Conservation (phyloP, 2,888 invertebrate species). For the Leptopilina myrica region DNA sequence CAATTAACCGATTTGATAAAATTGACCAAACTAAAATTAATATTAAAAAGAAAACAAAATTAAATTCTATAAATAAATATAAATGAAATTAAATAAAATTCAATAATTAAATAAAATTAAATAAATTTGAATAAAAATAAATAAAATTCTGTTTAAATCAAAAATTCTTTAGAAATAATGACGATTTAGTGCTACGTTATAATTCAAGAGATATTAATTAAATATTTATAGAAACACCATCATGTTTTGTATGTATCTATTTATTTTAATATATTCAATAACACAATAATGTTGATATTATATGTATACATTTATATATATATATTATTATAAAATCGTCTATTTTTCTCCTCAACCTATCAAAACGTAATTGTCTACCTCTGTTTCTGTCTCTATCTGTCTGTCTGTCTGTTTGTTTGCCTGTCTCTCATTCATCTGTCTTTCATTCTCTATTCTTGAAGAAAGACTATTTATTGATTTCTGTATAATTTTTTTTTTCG, state of each 20-base stretch:
- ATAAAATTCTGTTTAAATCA: background rate
- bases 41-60: no score
- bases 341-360: slow-evolving; percentile 44
- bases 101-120: no score
- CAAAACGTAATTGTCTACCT: slow-evolving; percentile 54
- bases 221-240: background rate
- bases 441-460: slow-evolving; percentile 52
- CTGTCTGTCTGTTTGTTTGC: slow-evolving; percentile 67
- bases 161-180: slow-evolving; percentile 5
- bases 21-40: no score
- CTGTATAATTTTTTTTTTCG: slow-evolving; percentile 35
- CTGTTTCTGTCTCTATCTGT: slow-evolving; percentile 63
- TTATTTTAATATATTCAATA: background rate
- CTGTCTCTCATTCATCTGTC: slow-evolving; percentile 65
- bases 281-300: no score
- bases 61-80: no score
- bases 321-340: slow-evolving; percentile 16
- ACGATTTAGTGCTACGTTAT: background rate
- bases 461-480: slow-evolving; percentile 31
- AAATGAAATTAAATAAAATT: no score
- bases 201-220: no score
- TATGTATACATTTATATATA: background rate
- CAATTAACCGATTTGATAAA: no score
- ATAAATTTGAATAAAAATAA: background rate
- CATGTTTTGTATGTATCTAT: background rate